Conservation (phyloP, 2,797 vertebrate species). For the Halcyon chelicuti region DNA sequence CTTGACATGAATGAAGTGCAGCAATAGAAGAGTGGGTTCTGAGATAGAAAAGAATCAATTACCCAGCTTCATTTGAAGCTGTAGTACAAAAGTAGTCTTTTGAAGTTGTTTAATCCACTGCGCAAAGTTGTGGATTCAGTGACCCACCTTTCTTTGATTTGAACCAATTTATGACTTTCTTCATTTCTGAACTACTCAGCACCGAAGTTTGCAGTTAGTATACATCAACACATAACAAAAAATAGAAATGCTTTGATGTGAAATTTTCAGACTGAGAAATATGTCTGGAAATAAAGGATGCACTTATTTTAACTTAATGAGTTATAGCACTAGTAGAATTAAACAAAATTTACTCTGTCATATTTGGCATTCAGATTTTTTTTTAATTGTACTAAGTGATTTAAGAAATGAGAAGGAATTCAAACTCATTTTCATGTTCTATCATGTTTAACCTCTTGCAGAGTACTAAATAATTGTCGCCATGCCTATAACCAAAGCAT, state of each 20-base stretch:
- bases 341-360: neutral
- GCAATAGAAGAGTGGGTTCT: neutral
- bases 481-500: neutral
- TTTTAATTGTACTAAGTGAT: neutral
- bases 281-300: neutral
- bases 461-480: neutral
- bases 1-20: neutral
- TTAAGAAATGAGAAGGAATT: neutral
- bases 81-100: neutral
- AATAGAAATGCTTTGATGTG: neutral
- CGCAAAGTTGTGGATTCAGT: neutral
- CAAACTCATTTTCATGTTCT: neutral
- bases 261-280: neutral
- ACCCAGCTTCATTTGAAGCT: neutral
- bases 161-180: neutral
- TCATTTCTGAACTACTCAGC: neutral
- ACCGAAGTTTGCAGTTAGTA: neutral
- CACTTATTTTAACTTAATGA: neutral
- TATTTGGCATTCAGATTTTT: neutral
- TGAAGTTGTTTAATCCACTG: neutral
- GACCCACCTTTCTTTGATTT: neutral
- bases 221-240: neutral
- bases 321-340: neutral
- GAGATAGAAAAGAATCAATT: neutral
- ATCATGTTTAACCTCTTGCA: neutral